phyloP scores from a whole-genome alignment of 2,888 invertebrate genomes.

The Neocrepidodera transversa region DNA sequence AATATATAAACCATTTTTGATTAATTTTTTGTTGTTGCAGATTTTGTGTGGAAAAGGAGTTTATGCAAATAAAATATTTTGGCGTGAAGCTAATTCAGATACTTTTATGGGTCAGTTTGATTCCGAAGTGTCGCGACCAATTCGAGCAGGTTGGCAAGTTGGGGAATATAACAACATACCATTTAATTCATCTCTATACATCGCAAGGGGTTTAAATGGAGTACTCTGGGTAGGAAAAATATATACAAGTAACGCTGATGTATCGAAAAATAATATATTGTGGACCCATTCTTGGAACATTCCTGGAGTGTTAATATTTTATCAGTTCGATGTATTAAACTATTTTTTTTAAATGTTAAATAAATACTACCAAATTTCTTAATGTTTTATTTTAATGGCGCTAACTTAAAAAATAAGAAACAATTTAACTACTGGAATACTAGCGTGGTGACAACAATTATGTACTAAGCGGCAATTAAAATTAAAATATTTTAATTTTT shows the following conservation, averaged over 20 bases:
- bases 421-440: no score
- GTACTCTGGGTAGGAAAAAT: conserved; percentile 1
- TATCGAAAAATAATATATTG: background rate
- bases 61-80: background rate
- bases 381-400: no score
- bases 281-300: background rate
- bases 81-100: background rate
- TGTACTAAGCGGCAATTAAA: no score
- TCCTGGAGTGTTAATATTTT: no score
- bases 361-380: no score
- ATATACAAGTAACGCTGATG: background rate
- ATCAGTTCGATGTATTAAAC: no score
- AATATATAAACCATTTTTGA: no score
- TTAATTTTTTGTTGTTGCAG: no score
- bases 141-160: conserved; percentile 12
- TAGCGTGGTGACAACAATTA: no score
- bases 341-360: no score
- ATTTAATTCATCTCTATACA: conserved; percentile 1
- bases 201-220: conserved; percentile 1
- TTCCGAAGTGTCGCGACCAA: conserved; percentile 1
- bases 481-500: no score
- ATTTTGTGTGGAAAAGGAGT: conserved; percentile 11
- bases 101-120: conserved; percentile 2
- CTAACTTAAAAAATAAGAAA: no score
- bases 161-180: background rate